Percentiles rank a stretch among this genome's conserved stretches.
Evolutionary conservation across 2,888 invertebrate genomes (phyloP).

Genomic region (Amorpha juglandis): DNA sequence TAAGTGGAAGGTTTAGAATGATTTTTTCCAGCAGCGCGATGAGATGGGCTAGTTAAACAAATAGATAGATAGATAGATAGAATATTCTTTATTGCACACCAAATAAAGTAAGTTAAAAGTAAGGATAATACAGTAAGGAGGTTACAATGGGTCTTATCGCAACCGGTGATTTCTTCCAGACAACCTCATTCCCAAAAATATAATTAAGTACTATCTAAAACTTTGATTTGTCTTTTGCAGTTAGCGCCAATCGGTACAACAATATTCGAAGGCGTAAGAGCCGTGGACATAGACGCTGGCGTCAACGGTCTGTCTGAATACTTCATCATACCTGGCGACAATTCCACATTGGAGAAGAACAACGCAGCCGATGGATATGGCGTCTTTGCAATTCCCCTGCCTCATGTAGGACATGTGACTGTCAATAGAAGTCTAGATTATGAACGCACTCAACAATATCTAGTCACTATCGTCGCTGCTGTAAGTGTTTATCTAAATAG

Average conservation of each 20-base stretch:
- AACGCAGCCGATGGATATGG: constrained; percentile 91
- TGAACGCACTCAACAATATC: constrained; percentile 93
- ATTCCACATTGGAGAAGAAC: constrained; percentile 65
- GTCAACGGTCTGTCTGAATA: constrained; percentile 95
- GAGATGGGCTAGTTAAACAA: too few relatives aligned
- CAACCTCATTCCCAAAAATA: too few relatives aligned
- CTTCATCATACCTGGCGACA: constrained; percentile 89
- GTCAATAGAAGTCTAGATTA: constrained; percentile 94
- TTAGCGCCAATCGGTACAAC: constrained; percentile 93
- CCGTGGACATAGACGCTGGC: constrained; percentile 93
- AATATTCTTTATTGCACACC: too few relatives aligned
- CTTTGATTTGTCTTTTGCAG: constrained; percentile 74
- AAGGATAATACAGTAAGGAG: too few relatives aligned
- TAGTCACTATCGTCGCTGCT: constrained; percentile 94
- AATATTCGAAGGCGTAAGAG: constrained; percentile 91
- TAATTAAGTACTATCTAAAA: neutral
- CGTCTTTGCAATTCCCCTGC: constrained; percentile 92
- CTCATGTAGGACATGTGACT: constrained; percentile 95
- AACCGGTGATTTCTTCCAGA: too few relatives aligned
- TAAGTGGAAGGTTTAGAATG: too few relatives aligned
- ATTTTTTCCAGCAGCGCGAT: too few relatives aligned
- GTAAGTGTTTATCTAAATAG: constrained; percentile 82
- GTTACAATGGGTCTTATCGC: too few relatives aligned
- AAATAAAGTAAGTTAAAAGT: too few relatives aligned
- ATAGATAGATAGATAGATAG: too few relatives aligned